Evolutionary conservation across 2,888 invertebrate species (phyloP), one percentile per base, ranked within the genome.

Genomic region (Cephalotes varians): DNA sequence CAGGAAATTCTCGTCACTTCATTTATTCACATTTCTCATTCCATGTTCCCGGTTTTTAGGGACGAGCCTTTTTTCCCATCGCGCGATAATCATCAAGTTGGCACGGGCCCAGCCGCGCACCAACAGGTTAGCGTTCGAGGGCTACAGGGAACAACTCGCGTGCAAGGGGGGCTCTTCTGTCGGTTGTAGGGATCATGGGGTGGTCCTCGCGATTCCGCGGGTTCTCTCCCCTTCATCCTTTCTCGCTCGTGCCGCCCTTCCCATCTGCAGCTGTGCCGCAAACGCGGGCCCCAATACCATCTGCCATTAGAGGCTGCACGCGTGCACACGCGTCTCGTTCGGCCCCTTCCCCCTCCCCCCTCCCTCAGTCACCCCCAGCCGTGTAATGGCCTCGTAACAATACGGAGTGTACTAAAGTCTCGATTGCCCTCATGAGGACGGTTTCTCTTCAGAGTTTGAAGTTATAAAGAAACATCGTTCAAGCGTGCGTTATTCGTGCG

Each of bases 271-370:
- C 93, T 92, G 93, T 88, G 86, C 85, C 86, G 80, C 91, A 88
- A 87, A 90, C 90, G 87, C 87, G 87, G 89, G 88, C 84, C 90
- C 88, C 87, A 87, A 91, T 90, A 88, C 92, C 92, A 92, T 92
- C 92, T 92, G 92, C 90, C 91, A 90, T 90, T 87, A 89, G 82
- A 86, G 87, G 81, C 79, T 85, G 89, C 86, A 83, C 86, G 85
- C 86, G 89, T 87, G 87, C 89, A 83, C 87, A 85, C 86, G 88
- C 51, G 76, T 54, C 64, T 67, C 44, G 18, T 34, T 12, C 54
- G 3, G 12, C 25, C 54, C 37, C 18, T 5, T 5, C n/a, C 15
- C 37, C 37, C 71, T 4, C 7, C 0, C 12, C 54, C 28, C 44
- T 5, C 28, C 18, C 9, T 4, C 15, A 9, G 2, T 31, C 31